phyloP scores from a whole-genome alignment of 2,797 vertebrate species.

The Hoplostethus atlanticus region DNA sequence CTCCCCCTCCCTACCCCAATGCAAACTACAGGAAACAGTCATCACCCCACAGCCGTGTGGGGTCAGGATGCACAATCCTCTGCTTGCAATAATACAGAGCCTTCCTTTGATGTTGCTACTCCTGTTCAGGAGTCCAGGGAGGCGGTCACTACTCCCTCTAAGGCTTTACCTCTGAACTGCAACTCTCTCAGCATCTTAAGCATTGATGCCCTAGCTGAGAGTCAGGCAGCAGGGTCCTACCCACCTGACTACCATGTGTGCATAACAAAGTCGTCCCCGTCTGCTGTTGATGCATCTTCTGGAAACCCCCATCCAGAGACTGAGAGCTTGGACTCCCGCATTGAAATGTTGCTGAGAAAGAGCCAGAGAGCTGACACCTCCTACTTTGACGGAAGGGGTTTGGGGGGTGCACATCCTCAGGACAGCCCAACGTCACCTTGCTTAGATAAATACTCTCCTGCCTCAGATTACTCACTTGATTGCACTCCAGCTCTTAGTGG shows the following conservation, averaged over 20 bases:
- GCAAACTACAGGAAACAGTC: conserved; percentile 74
- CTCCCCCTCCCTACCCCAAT: conserved; percentile 78
- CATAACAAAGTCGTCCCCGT: conserved; percentile 41
- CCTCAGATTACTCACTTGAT: conserved; percentile 56
- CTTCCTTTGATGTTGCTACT: conserved; percentile 61
- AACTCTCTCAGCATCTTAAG: conserved; percentile 52
- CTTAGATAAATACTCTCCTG: conserved; percentile 33
- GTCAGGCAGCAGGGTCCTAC: conserved; percentile 81
- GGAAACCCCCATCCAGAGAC: conserved; percentile 84
- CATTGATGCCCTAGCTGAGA: conserved; percentile 79
- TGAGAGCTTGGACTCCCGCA: conserved; percentile 94
- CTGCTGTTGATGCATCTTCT: conserved; percentile 67
- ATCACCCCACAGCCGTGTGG: conserved; percentile 84
- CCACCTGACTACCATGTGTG: conserved; percentile 53
- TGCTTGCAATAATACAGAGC: conserved; percentile 29
- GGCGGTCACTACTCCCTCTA: conserved; percentile 31
- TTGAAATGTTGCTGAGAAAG: conserved; percentile 94
- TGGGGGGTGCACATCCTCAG: conserved; percentile 85
- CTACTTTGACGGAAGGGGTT: conserved; percentile 82
- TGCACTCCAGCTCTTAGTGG: conserved; percentile 1
- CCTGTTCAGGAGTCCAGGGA: conserved; percentile 81
- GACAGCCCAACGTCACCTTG: conserved; percentile 79
- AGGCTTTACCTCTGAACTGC: conserved; percentile 72
- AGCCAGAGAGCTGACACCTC: conserved; percentile 83
- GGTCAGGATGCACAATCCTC: conserved; percentile 72